Evolutionary conservation across 2,113 vertebrate species (phyloP).

Genomic region (Greenwoodochromis staneri): DNA sequence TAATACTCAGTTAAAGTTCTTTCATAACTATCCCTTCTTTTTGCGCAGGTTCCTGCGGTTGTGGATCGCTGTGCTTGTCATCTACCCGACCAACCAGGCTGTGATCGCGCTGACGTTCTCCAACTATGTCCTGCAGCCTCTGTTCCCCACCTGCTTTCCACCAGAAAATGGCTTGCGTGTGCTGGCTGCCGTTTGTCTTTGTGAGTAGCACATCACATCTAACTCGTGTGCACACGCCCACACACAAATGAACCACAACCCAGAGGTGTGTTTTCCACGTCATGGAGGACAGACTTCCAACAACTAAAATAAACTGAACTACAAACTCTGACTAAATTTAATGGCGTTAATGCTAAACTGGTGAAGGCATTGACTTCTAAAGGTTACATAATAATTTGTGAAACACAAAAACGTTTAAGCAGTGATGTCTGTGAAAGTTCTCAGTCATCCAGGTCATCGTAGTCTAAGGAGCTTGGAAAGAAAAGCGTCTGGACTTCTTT

Average conservation of each 20-base stretch:
- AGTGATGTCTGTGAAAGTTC: background rate
- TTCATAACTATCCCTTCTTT: background rate
- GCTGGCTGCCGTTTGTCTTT: slow-evolving; percentile 82
- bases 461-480: background rate
- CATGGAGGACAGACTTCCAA: background rate
- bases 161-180: slow-evolving; percentile 82
- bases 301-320: background rate
- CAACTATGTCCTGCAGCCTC: slow-evolving; percentile 88
- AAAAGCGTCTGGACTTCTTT: background rate
- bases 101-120: slow-evolving; percentile 91
- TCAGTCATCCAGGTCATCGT: background rate
- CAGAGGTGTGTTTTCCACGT: background rate
- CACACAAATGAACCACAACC: background rate
- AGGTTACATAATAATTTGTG: background rate
- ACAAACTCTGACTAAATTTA: background rate
- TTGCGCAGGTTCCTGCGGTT: slow-evolving; percentile 79
- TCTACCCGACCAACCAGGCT: slow-evolving; percentile 92
- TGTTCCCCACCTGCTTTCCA: slow-evolving; percentile 85
- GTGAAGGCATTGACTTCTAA: background rate
- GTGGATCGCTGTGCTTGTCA: slow-evolving; percentile 90
- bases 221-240: accelerated
- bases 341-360: background rate
- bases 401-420: background rate
- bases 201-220: slow-evolving; percentile 69
- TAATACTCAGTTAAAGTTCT: background rate